Percentiles rank a stretch among this genome's conserved stretches.
phyloP scores from a whole-genome alignment of 2,797 vertebrate species.

The Lagocephalus sceleratus region DNA sequence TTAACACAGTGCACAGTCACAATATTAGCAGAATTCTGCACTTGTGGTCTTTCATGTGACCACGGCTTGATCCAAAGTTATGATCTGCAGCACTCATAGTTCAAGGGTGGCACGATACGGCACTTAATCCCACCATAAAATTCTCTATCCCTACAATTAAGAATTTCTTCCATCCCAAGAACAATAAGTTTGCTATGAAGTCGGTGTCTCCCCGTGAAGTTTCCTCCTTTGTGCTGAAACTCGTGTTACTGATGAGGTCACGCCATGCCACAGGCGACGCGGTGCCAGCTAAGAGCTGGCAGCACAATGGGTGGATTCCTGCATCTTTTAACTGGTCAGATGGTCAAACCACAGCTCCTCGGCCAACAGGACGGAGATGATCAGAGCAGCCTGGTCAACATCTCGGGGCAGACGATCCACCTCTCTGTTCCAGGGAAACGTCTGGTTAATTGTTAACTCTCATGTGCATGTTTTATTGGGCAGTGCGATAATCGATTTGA shows the following conservation, averaged over 20 bases:
- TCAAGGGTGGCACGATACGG: background rate
- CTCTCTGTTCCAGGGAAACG: too few species aligned
- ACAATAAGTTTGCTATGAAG: slow-evolving; percentile 17
- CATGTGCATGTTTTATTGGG: too few species aligned
- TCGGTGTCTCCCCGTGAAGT: slow-evolving; percentile 2
- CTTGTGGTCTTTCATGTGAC: background rate
- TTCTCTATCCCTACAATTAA: background rate
- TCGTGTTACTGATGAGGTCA: slow-evolving; percentile 26
- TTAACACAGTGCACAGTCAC: background rate
- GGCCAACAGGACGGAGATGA: slow-evolving; percentile 31
- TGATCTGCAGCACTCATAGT: background rate
- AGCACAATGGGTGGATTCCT: slow-evolving; percentile 36
- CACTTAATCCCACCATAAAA: too few species aligned
- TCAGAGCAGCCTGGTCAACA: slow-evolving; percentile 15
- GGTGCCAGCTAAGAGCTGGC: slow-evolving; percentile 26
- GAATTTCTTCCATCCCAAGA: slow-evolving; percentile 1
- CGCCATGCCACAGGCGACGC: slow-evolving; percentile 21
- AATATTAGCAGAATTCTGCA: background rate
- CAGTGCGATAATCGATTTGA: too few species aligned
- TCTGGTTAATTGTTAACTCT: too few species aligned
- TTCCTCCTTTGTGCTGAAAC: slow-evolving; percentile 4
- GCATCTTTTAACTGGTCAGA: slow-evolving; percentile 42
- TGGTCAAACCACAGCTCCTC: slow-evolving; percentile 31
- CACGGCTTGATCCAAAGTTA: background rate
- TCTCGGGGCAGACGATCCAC: too few species aligned